Percentiles rank a stretch among this genome's conserved stretches.
phyloP scores from a whole-genome alignment of 2,888 invertebrate species.

The Agriopis aurantiaria region DNA sequence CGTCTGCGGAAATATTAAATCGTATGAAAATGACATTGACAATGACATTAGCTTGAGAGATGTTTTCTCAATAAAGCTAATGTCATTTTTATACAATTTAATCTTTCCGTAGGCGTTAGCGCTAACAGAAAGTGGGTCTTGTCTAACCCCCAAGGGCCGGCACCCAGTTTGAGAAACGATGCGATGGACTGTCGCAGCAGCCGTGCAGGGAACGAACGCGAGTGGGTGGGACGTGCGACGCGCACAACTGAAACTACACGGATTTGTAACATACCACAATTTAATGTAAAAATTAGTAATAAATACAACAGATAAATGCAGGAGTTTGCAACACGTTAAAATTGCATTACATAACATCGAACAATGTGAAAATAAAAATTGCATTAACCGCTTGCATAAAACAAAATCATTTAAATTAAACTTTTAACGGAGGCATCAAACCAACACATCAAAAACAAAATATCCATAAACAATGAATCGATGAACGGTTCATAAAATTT shows the following conservation, averaged over 20 bases:
- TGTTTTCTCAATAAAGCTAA: too few relatives aligned
- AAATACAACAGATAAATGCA: conserved; percentile 90
- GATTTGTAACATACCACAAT: conserved; percentile 90
- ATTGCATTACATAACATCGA: conserved; percentile 87
- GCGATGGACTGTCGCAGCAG: conserved; percentile 8
- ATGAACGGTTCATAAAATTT: conserved; percentile 84
- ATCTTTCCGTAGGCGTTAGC: too few relatives aligned
- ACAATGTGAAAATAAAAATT: conserved; percentile 86
- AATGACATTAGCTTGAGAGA: too few relatives aligned
- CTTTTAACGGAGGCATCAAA: conserved; percentile 85
- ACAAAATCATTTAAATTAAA: conserved; percentile 86
- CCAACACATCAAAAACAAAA: conserved; percentile 83
- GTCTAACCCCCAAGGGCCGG: neutral
- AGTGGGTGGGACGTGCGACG: conserved; percentile 66
- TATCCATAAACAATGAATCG: conserved; percentile 84
- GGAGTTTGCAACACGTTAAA: conserved; percentile 87
- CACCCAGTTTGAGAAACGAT: conserved; percentile 7
- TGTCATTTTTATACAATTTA: too few relatives aligned
- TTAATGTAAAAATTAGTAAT: conserved; percentile 91
- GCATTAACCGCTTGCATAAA: conserved; percentile 86
- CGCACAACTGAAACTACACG: conserved; percentile 85
- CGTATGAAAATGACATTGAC: too few relatives aligned
- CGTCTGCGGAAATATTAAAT: too few relatives aligned
- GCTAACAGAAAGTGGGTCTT: too few relatives aligned
- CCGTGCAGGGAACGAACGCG: conserved; percentile 39